These are phyloP conservation scores for Catonia carolina DNA, from an alignment of 2,888 invertebrate genomes.

Conservation along the genomic window DNA sequence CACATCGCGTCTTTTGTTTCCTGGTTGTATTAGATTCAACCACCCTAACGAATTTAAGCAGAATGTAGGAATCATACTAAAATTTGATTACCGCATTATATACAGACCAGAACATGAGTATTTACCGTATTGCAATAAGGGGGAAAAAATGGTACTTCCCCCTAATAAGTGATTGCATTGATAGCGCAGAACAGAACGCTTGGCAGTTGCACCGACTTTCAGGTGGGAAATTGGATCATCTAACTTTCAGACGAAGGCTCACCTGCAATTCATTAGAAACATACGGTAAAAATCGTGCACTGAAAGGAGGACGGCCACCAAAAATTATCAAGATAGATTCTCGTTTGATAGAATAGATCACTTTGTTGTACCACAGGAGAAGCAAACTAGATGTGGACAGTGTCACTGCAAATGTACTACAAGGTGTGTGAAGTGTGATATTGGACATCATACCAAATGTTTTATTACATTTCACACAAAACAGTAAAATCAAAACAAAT, in stretches of 20 bases:
- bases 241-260: constrained; percentile 32
- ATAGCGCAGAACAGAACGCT: constrained; percentile 35
- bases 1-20: too few relatives aligned
- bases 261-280: constrained; percentile 21
- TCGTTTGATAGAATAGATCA: constrained; percentile 18
- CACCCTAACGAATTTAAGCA: too few relatives aligned
- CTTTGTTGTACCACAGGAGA: constrained; percentile 19
- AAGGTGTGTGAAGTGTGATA: constrained; percentile 17
- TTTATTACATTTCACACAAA: constrained; percentile 12
- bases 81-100: too few relatives aligned
- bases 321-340: constrained; percentile 8
- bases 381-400: constrained; percentile 17
- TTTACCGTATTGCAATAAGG: constrained; percentile 33
- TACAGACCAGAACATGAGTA: constrained; percentile 35
- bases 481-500: constrained; percentile 4
- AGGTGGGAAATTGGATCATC: constrained; percentile 32
- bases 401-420: constrained; percentile 17
- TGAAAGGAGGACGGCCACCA: constrained; percentile 4
- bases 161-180: constrained; percentile 34
- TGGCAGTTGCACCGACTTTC: constrained; percentile 33
- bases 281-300: neutral
- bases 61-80: too few relatives aligned
- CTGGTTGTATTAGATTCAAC: too few relatives aligned
- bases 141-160: constrained; percentile 38
- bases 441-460: constrained; percentile 16